Percentiles rank a stretch among this genome's conserved stretches.
phyloP scores from a whole-genome alignment of 2,888 invertebrate species.

The Diabrotica balteata region DNA sequence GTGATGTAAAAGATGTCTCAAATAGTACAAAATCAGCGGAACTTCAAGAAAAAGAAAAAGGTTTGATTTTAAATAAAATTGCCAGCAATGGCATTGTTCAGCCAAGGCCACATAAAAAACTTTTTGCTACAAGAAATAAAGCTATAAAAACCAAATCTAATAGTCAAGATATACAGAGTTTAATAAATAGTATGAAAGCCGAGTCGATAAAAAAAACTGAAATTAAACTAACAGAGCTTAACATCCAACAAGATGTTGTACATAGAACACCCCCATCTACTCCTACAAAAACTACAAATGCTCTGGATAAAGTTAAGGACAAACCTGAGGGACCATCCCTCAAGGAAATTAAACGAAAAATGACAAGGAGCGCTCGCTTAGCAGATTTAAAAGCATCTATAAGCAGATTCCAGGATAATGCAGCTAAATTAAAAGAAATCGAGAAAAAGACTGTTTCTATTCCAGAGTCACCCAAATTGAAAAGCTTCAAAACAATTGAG shows the following conservation, averaged over 20 bases:
- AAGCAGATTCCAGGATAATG: conserved; percentile 69
- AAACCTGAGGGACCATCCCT: conserved; percentile 70
- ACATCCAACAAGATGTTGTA: conserved; percentile 19
- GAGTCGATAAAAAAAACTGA: conserved; percentile 19
- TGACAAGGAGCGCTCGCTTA: conserved; percentile 73
- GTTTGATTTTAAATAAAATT: conserved; percentile 37
- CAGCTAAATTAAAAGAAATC: conserved; percentile 67
- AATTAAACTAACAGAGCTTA: conserved; percentile 16
- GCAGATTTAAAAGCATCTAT: conserved; percentile 75
- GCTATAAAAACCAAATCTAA: conserved; percentile 39
- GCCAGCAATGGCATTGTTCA: conserved; percentile 25
- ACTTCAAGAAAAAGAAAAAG: conserved; percentile 42
- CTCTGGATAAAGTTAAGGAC: conserved; percentile 60
- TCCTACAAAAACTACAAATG: conserved; percentile 56
- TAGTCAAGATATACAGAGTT: conserved; percentile 50
- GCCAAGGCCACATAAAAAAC: conserved; percentile 24
- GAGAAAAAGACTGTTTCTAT: conserved; percentile 52
- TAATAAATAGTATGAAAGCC: conserved; percentile 47
- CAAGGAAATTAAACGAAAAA: conserved; percentile 73
- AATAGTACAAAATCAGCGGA: conserved; percentile 27
- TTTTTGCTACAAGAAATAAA: conserved; percentile 39
- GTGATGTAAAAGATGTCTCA: conserved; percentile 24
- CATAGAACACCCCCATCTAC: conserved; percentile 51
- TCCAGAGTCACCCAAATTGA: conserved; percentile 64
- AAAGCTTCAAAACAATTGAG: conserved; percentile 77